phyloP scores from a whole-genome alignment of 1,140 invertebrate genomes.

The Vollenhovia emeryi region DNA sequence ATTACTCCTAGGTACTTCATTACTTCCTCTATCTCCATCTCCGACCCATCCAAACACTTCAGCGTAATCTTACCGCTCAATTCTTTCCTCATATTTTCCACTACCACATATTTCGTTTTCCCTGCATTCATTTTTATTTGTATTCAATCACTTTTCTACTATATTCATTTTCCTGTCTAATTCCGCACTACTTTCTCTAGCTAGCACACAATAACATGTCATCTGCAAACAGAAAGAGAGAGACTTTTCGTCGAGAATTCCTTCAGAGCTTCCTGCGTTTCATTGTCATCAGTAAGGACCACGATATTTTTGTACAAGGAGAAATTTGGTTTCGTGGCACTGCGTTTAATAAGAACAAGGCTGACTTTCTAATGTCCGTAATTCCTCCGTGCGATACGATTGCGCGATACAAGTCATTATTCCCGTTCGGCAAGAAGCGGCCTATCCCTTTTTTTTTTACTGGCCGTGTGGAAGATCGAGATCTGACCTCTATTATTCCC shows the following conservation, averaged over 20 bases:
- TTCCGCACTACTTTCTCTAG: too few species aligned
- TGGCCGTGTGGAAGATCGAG: not conserved
- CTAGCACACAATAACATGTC: too few species aligned
- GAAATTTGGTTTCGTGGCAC: constrained; percentile 26
- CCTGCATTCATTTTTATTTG: too few species aligned
- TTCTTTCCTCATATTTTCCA: too few species aligned
- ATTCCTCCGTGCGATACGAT: constrained; percentile 34
- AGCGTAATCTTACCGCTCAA: too few species aligned
- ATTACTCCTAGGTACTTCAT: too few species aligned
- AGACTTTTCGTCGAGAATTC: not conserved
- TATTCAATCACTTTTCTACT: too few species aligned
- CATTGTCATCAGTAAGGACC: not conserved
- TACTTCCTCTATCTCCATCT: too few species aligned
- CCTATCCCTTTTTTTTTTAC: constrained; percentile 42
- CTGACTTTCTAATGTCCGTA: constrained; percentile 60
- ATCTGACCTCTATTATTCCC: constrained; percentile 57
- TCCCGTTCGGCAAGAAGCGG: constrained; percentile 38
- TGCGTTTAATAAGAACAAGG: constrained; percentile 18
- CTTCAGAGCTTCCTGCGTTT: not conserved
- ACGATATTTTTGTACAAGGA: not conserved
- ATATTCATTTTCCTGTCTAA: too few species aligned
- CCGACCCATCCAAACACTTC: too few species aligned
- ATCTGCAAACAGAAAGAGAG: too few species aligned
- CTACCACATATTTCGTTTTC: too few species aligned
- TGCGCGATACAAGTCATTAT: constrained; percentile 35